A percentile compares a stretch with the other conserved stretches of the same genome.
Evolutionary conservation across 2,113 vertebrate species (phyloP).

Genomic region (Balaeniceps rex): DNA sequence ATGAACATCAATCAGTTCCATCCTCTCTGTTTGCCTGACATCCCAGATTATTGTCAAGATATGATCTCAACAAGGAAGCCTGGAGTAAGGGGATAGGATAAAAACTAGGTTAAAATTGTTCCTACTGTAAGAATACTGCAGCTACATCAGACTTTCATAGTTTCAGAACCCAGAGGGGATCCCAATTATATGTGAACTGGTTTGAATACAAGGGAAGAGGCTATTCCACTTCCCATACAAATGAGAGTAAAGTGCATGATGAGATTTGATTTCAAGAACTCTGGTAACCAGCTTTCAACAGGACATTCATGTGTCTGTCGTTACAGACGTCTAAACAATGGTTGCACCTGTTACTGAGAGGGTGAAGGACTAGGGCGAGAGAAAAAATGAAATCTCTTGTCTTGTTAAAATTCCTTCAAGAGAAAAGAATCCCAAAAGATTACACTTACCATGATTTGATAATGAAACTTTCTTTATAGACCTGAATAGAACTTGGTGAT

Average conservation of each 20-base stretch:
- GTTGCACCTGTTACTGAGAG: not conserved
- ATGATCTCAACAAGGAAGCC: not conserved
- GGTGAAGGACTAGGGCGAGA: not conserved
- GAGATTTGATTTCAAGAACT: not conserved
- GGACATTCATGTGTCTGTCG: not conserved
- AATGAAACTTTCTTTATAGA: not conserved
- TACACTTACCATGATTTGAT: not conserved
- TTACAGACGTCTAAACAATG: not conserved
- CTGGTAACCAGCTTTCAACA: not conserved
- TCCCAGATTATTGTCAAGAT: not conserved
- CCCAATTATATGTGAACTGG: not conserved
- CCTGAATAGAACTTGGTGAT: not conserved
- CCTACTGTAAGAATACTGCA: not conserved
- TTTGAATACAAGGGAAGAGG: not conserved
- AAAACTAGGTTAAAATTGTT: not conserved
- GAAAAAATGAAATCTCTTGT: not conserved
- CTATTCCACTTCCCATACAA: not conserved
- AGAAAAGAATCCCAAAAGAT: not conserved
- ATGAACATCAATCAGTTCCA: not conserved
- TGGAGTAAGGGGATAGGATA: not conserved
- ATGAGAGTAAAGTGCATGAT: not conserved
- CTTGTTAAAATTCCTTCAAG: not conserved
- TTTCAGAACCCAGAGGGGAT: not conserved
- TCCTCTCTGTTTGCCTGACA: not conserved
- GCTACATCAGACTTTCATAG: not conserved